Base-by-base conservation (phyloP, 1,140 invertebrate species). In the Drosophila bipectinata region DNA sequence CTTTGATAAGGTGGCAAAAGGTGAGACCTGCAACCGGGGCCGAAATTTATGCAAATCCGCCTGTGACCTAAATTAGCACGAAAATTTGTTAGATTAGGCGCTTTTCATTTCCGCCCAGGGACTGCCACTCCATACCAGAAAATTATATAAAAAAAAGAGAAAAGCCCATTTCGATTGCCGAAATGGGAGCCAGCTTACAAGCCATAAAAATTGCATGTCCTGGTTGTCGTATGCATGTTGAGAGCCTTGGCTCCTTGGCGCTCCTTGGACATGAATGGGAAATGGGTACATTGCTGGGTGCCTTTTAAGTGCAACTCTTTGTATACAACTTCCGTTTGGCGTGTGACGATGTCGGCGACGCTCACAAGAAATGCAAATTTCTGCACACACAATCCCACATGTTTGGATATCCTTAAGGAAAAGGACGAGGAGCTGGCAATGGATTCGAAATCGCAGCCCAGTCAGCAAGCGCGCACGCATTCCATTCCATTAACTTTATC, bases 311-410 rank as follows among this genome's bases (percentile, higher is more conserved):
- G 83, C 79, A 88, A 89, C 83, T 88, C 84, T 88, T 88, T 88
- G 83, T 88, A 88, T 88, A 87, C 83, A 88, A 88, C 83, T 89
- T 88, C 84, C 83, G 83, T 77, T 83, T 88, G 84, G 83, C 83
- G 83, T 88, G 83, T 83, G 79, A 87, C 78, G 74, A 26, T 47
- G 44, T 55, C 72, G 48, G 34, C 72, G 37, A 21, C 51, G 57
- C 66, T 47, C 39, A 37, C 61, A 82, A 83, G 72, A 87, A 88
- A 88, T 87, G 83, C 79, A 87, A 87, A 88, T 87, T 85, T 85
- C 82, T 75, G 74, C 78, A 81, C 73, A 72, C 14, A 52, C 47
- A 44, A 15, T 4, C 18, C 3, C 44, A 28, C 47, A 52, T 44
- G 26, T 41, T 62, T 15, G 12, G 12, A 57, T 47, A 39, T 18